These are phyloP conservation scores for Laticauda laticaudata DNA, from an alignment of 2,113 vertebrate genomes.

Conservation along the genomic window DNA sequence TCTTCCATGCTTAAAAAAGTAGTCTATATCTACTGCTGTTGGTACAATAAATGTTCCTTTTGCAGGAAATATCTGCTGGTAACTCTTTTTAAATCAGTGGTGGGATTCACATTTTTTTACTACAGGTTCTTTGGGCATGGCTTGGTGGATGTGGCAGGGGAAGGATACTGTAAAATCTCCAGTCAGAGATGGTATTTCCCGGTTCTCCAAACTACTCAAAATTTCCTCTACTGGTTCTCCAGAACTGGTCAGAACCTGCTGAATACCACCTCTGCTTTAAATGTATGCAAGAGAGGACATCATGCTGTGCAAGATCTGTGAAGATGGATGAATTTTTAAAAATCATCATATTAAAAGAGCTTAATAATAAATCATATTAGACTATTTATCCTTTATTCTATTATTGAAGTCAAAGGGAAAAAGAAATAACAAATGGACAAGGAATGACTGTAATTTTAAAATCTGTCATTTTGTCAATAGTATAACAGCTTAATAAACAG, in stretches of 20 bases:
- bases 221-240: too few relatives aligned
- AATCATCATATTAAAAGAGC: slow-evolving; percentile 26
- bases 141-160: too few relatives aligned
- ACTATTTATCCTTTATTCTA: slow-evolving; percentile 22
- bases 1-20: background rate
- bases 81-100: background rate
- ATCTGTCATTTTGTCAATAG: background rate
- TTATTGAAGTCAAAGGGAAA: background rate
- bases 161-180: too few relatives aligned
- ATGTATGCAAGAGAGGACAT: slow-evolving; percentile 37
- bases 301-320: slow-evolving; percentile 31
- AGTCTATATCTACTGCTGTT: background rate
- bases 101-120: too few relatives aligned
- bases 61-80: background rate
- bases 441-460: background rate
- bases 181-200: too few relatives aligned
- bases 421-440: slow-evolving; percentile 1
- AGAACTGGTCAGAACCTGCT: too few relatives aligned
- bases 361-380: slow-evolving; percentile 37
- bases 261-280: background rate
- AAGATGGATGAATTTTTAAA: background rate
- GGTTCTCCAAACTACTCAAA: too few relatives aligned
- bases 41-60: slow-evolving; percentile 8
- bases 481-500: background rate
- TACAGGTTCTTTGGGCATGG: too few relatives aligned